These are phyloP conservation scores for Drosophila mayaguana DNA, from an alignment of 2,888 invertebrate species.

Conservation along the genomic window DNA sequence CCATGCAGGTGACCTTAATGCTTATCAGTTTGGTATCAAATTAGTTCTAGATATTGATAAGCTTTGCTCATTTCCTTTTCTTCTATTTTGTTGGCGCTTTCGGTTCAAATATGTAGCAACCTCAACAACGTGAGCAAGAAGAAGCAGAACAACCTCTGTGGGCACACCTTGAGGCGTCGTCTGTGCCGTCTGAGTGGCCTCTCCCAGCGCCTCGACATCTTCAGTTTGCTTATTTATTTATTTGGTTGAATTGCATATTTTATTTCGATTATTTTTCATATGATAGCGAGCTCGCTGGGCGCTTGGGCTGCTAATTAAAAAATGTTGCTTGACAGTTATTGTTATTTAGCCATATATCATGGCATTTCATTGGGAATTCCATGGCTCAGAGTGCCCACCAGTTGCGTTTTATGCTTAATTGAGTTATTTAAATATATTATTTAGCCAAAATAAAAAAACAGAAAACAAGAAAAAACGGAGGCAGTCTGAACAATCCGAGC, in stretches of 20 bases:
- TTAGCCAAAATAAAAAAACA: conserved; percentile 48
- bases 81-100: conserved; percentile 17
- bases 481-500: conserved; percentile 30
- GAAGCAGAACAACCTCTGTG: conserved; percentile 15
- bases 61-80: conserved; percentile 12
- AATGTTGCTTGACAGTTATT: conserved; percentile 74
- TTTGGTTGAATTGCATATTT: conserved; percentile 65
- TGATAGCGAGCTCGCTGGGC: conserved; percentile 30
- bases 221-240: conserved; percentile 59
- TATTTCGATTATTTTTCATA: conserved; percentile 59
- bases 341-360: conserved; percentile 79
- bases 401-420: conserved; percentile 80
- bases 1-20: conserved; percentile 35
- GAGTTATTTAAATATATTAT: conserved; percentile 81
- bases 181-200: conserved; percentile 22
- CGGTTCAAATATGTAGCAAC: conserved; percentile 13
- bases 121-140: conserved; percentile 6
- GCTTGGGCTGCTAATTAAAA: conserved; percentile 70
- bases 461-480: conserved; percentile 30
- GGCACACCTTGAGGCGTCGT: conserved; percentile 56
- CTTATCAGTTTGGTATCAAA: conserved; percentile 42
- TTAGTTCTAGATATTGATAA: conserved; percentile 43
- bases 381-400: conserved; percentile 60
- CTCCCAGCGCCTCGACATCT: conserved; percentile 36
- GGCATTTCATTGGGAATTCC: conserved; percentile 79